phyloP scores from a whole-genome alignment of 2,797 vertebrate species.

The Champsocephalus esox region DNA sequence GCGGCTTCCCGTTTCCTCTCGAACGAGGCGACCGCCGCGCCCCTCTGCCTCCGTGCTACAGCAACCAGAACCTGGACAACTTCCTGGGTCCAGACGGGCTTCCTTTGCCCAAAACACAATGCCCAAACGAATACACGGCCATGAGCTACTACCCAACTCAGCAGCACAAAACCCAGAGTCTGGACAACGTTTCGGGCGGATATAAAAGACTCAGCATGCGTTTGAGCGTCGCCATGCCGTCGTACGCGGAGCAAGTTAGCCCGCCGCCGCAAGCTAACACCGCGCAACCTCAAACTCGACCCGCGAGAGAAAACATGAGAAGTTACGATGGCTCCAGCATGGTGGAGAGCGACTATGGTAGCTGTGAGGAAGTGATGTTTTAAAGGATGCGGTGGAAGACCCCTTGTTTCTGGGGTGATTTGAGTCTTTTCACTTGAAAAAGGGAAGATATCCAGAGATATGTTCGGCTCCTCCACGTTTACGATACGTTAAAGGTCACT shows the following conservation, averaged over 20 bases:
- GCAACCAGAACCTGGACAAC: conserved; percentile 96
- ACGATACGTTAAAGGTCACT: too few relatives aligned
- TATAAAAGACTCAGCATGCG: conserved; percentile 94
- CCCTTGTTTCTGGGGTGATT: too few relatives aligned
- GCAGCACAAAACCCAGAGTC: conserved; percentile 84
- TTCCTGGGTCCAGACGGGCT: conserved; percentile 88
- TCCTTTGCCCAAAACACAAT: conserved; percentile 86
- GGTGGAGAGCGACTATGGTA: conserved; percentile 96
- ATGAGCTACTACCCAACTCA: conserved; percentile 95
- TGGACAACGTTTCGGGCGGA: conserved; percentile 83
- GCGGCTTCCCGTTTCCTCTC: conserved; percentile 95
- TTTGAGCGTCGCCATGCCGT: conserved; percentile 93
- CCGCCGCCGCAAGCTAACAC: conserved; percentile 57
- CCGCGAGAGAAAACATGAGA: conserved; percentile 69
- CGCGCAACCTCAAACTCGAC: conserved; percentile 68
- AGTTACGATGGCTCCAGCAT: conserved; percentile 89
- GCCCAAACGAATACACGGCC: conserved; percentile 95
- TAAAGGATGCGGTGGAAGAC: conserved; percentile 58
- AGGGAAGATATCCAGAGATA: too few relatives aligned
- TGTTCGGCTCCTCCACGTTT: not conserved
- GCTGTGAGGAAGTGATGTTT: conserved; percentile 99
- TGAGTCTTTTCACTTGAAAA: not conserved
- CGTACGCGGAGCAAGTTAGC: conserved; percentile 87
- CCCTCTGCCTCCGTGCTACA: conserved; percentile 94
- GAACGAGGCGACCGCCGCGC: conserved; percentile 92